Evolutionary conservation across 2,113 vertebrate genomes (phyloP), one percentile per base, ranked within the genome.

Genomic region (Silurus asotus): DNA sequence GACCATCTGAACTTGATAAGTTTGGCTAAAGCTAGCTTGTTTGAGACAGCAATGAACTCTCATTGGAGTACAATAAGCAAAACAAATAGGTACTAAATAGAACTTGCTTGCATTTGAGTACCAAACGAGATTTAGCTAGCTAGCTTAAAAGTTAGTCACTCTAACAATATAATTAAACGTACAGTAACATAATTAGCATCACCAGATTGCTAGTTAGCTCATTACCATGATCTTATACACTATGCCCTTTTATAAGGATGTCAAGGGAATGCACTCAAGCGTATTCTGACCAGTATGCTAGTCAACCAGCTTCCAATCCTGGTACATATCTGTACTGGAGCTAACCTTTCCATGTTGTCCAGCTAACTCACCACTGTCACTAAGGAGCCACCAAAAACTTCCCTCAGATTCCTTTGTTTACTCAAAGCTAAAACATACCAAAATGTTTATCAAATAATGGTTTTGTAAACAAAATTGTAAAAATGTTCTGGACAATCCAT

Each of bases 261-360:
- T 58, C 15, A 19, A 58, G 74, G 11, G 74, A 5, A 37, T n/a
- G 17, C 17, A 37, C 20, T 14, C 20, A 53, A 51, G 61, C 6
- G 37, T 58, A 13, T 56, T 72, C n/a, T 25, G 74, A 83, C 20
- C 55, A 67, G 59, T 55, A 69, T 64, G 61, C 28, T 17, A 89
- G 86, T 87, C 84, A 72, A 64, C 79, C 88, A 89, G 91, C 84
- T 90, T 91, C 67, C 89, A 55, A 49, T n/a, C 25, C 84, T 19
- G 25, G 11, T 28, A 72, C 72, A 49, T 59, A 90, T 83, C 75
- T 74, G 82, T 79, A 91, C 59, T 51, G 55, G 37, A 70, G 19
- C 84, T 10, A 88, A 89, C 58, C 76, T 74, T 88, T 78, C 86
- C 59, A 88, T 87, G 86, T 92, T 74, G 87, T 84, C 45, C 67